Evolutionary conservation across 92 coral and sea anemone species (phyloP).

Genomic region (Heteractis magnifica): DNA sequence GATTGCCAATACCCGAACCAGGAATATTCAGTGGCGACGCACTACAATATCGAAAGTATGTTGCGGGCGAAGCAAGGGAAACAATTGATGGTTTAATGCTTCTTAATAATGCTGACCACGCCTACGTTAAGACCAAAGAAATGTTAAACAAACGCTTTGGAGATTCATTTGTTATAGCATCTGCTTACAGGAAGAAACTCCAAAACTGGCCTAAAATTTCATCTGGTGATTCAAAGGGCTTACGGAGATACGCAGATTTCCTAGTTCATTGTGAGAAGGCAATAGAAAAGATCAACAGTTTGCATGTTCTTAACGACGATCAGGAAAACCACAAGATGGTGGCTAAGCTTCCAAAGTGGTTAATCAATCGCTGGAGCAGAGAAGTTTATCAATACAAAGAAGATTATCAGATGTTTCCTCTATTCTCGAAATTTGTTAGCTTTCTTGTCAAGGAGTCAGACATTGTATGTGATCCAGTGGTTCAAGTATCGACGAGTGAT

Average conservation of each 20-base stretch:
- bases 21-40: slow-evolving; percentile 42
- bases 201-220: slow-evolving; percentile 50
- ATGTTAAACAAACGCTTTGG: slow-evolving; percentile 53
- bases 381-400: slow-evolving; percentile 45
- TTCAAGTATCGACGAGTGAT: slow-evolving; percentile 6
- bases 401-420: slow-evolving; percentile 38
- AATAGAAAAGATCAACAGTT: slow-evolving; percentile 34
- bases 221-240: slow-evolving; percentile 35
- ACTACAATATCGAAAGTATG: slow-evolving; percentile 41
- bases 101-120: neutral
- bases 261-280: slow-evolving; percentile 57
- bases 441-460: slow-evolving; percentile 45
- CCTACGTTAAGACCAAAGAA: slow-evolving; percentile 32
- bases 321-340: no score
- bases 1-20: slow-evolving; percentile 52
- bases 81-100: slow-evolving; percentile 18
- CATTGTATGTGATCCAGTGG: slow-evolving; percentile 50
- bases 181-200: slow-evolving; percentile 29
- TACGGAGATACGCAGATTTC: slow-evolving; percentile 45
- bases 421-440: slow-evolving; percentile 39
- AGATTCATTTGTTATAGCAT: slow-evolving; percentile 37
- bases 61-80: slow-evolving; percentile 33
- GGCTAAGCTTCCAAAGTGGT: slow-evolving; percentile 52
- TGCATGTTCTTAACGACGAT: slow-evolving; percentile 22
- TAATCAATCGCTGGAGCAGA: slow-evolving; percentile 48